Conservation (phyloP, 2,888 invertebrate genomes). For the Cinara cedri region DNA sequence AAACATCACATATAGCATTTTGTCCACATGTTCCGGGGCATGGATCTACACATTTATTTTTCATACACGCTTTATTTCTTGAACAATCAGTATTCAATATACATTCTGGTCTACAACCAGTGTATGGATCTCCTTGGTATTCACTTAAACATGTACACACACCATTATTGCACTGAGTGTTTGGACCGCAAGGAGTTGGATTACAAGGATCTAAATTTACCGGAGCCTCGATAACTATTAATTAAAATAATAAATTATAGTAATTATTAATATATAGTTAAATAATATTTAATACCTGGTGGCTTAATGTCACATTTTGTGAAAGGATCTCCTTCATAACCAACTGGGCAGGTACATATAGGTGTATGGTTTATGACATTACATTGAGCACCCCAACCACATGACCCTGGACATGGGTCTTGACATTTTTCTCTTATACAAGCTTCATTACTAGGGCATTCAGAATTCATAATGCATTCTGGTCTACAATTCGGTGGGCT, state of each 20-base stretch:
- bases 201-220: constrained; percentile 67
- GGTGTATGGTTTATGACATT: constrained; percentile 79
- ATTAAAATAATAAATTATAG: neutral
- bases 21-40: constrained; percentile 77
- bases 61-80: constrained; percentile 74
- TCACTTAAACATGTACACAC: constrained; percentile 77
- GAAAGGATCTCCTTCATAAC: constrained; percentile 79
- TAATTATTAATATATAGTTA: neutral
- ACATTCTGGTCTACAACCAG: constrained; percentile 80
- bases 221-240: constrained; percentile 18
- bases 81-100: constrained; percentile 78
- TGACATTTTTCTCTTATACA: constrained; percentile 65
- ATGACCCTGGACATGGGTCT: constrained; percentile 69
- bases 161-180: constrained; percentile 76
- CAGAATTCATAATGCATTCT: constrained; percentile 64
- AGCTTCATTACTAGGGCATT: constrained; percentile 65
- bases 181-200: constrained; percentile 78
- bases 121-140: constrained; percentile 75
- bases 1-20: constrained; percentile 76
- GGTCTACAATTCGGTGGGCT: constrained; percentile 67
- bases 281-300: constrained; percentile 47
- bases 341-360: constrained; percentile 75
- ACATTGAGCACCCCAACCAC: constrained; percentile 77
- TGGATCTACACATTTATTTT: constrained; percentile 79
- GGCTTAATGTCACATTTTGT: constrained; percentile 69